phyloP scores from a whole-genome alignment of 2,113 vertebrate species.

The Channa argus region DNA sequence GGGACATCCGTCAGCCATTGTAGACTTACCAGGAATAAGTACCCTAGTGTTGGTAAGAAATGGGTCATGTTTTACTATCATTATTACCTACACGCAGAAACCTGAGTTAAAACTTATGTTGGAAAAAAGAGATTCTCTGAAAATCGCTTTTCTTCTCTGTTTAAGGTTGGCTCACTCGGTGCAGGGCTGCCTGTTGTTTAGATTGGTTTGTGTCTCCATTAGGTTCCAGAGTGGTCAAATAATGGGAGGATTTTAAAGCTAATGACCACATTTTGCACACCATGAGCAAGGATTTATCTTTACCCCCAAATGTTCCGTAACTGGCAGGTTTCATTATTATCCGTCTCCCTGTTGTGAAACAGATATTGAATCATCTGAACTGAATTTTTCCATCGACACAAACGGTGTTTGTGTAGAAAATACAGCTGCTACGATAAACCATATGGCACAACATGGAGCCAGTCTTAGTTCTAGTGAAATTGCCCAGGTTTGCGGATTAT shows the following conservation, averaged over 20 bases:
- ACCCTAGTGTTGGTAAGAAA: neutral
- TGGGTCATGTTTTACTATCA: slow-evolving; percentile 2
- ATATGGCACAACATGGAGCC: slow-evolving; percentile 1
- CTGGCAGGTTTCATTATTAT: slow-evolving; percentile 48
- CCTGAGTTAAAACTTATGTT: neutral
- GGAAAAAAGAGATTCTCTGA: neutral
- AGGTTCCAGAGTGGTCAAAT: slow-evolving; percentile 42
- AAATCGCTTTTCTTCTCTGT: slow-evolving; percentile 6
- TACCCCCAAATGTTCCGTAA: slow-evolving; percentile 39
- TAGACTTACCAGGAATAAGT: neutral
- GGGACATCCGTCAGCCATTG: neutral
- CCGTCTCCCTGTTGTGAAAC: slow-evolving; percentile 30
- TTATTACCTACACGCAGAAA: neutral
- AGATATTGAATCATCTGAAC: slow-evolving; percentile 20
- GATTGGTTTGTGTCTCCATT: slow-evolving; percentile 42
- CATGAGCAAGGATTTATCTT: slow-evolving; percentile 39
- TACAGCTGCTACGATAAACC: neutral
- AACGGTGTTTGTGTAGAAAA: neutral
- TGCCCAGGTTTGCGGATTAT: neutral
- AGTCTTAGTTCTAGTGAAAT: slow-evolving; percentile 1
- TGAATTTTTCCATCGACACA: neutral
- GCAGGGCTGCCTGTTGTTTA: slow-evolving; percentile 25
- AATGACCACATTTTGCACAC: slow-evolving; percentile 50
- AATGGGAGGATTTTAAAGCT: slow-evolving; percentile 47
- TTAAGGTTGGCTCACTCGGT: slow-evolving; percentile 21